Conservation (phyloP, 1,140 invertebrate species). For the Drosophila trapezifrons region DNA sequence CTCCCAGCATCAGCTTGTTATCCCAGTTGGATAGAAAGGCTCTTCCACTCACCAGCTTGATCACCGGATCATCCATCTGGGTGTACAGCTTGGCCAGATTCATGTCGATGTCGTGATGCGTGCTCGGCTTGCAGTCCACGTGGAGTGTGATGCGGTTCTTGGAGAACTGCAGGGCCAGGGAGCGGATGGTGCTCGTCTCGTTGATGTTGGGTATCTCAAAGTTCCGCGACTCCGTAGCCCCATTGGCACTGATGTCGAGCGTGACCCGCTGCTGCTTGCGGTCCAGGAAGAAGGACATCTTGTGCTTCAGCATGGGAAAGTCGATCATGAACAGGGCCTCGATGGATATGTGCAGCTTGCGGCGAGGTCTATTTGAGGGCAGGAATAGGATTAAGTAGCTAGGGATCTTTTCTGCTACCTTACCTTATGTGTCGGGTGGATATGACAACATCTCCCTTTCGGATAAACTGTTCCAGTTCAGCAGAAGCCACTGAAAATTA, state of each 20-base stretch:
- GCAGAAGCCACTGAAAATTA: constrained; percentile 85
- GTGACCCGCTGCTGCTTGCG: constrained; percentile 87
- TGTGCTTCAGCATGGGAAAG: constrained; percentile 87
- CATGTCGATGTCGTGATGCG: constrained; percentile 78
- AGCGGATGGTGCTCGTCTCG: constrained; percentile 82
- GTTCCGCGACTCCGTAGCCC: constrained; percentile 74
- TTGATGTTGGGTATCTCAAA: constrained; percentile 83
- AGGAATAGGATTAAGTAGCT: background rate
- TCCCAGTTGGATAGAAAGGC: background rate
- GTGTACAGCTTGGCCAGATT: constrained; percentile 79
- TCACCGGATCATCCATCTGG: constrained; percentile 83
- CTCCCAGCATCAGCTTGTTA: background rate
- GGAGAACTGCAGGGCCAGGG: constrained; percentile 76
- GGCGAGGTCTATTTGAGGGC: constrained; percentile 81
- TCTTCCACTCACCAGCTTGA: constrained; percentile 74
- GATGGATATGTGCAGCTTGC: constrained; percentile 84
- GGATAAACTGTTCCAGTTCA: constrained; percentile 86
- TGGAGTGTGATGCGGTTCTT: constrained; percentile 77
- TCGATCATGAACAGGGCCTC: constrained; percentile 88
- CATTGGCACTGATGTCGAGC: constrained; percentile 80
- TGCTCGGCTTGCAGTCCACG: constrained; percentile 82
- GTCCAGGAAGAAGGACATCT: constrained; percentile 88
- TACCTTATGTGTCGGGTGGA: constrained; percentile 87
- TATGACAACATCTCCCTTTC: constrained; percentile 86
- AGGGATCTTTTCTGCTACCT: too few species aligned